phyloP scores from a whole-genome alignment of 2,113 vertebrate genomes.

The Phrynosoma blainvillii region DNA sequence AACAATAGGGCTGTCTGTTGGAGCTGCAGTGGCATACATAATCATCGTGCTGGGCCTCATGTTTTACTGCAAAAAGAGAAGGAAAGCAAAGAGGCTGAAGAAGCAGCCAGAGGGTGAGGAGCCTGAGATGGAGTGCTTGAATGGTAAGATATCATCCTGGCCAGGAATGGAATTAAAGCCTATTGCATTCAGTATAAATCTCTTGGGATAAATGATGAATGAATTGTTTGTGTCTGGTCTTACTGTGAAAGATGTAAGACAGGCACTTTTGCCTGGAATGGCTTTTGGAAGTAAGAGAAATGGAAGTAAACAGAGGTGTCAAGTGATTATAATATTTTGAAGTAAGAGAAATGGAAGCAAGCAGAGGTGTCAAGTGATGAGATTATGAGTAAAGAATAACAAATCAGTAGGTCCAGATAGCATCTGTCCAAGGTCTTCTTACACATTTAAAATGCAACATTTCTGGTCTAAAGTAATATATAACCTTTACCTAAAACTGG shows the following conservation, averaged over 20 bases:
- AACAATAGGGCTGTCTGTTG: conserved; percentile 95
- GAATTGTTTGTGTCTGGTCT: not conserved
- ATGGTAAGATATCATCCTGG: conserved; percentile 77
- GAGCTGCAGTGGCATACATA: conserved; percentile 95
- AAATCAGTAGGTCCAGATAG: not conserved
- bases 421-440: not conserved
- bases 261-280: not conserved
- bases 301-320: not conserved
- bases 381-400: not conserved
- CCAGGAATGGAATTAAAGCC: not conserved
- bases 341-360: not conserved
- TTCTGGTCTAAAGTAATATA: not conserved
- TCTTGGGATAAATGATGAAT: not conserved
- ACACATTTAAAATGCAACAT: not conserved
- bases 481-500: not conserved
- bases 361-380: not conserved
- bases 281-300: not conserved
- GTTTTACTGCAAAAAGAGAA: conserved; percentile 98
- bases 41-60: conserved; percentile 96
- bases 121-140: conserved; percentile 97
- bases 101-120: conserved; percentile 91
- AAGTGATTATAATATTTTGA: not conserved
- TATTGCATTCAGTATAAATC: not conserved
- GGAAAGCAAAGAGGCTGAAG: conserved; percentile 89
- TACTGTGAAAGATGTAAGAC: not conserved